A percentile compares a stretch with the other conserved stretches of the same genome.
These are phyloP conservation scores for Hypomesus transpacificus DNA, from an alignment of 2,113 vertebrate species.

Conservation along the genomic window DNA sequence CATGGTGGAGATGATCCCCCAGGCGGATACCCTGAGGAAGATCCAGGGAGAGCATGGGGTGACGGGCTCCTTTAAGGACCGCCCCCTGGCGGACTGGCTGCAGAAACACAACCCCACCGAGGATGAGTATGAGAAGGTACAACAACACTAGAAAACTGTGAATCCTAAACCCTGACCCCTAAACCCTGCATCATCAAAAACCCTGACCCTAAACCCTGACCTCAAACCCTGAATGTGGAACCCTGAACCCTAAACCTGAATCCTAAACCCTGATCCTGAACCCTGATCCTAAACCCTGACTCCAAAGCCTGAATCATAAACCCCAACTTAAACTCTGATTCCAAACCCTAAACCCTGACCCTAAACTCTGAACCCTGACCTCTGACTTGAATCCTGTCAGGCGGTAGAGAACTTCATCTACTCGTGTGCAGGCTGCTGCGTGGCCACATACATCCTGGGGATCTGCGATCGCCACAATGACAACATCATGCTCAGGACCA, in stretches of 20 bases:
- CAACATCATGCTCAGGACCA: slow-evolving; percentile 99
- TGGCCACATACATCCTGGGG: slow-evolving; percentile 94
- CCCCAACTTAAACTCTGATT: not conserved
- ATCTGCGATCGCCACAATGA: slow-evolving; percentile 98
- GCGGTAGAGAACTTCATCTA: slow-evolving; percentile 99
- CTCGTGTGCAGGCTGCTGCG: slow-evolving; percentile 95
- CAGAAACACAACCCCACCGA: slow-evolving; percentile 93
- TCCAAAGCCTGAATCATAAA: not conserved
- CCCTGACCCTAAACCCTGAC: not conserved
- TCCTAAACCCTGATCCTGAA: not conserved
- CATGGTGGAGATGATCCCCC: slow-evolving; percentile 99
- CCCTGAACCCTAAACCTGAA: no score
- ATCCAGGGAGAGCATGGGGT: slow-evolving; percentile 98
- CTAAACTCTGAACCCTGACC: not conserved
- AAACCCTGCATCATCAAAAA: not conserved
- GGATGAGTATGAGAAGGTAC: slow-evolving; percentile 93
- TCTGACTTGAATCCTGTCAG: slow-evolving; percentile 53
- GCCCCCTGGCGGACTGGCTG: slow-evolving; percentile 90
- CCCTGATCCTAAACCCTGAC: not conserved
- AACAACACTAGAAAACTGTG: not conserved
- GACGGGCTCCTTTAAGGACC: slow-evolving; percentile 95
- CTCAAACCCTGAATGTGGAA: not conserved
- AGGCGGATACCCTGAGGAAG: slow-evolving; percentile 91
- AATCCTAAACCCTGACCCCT: not conserved
- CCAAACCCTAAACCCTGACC: not conserved